Percentiles rank a stretch among this genome's conserved stretches.
phyloP scores from a whole-genome alignment of 2,888 invertebrate genomes.

The Falcaria lacertinaria region DNA sequence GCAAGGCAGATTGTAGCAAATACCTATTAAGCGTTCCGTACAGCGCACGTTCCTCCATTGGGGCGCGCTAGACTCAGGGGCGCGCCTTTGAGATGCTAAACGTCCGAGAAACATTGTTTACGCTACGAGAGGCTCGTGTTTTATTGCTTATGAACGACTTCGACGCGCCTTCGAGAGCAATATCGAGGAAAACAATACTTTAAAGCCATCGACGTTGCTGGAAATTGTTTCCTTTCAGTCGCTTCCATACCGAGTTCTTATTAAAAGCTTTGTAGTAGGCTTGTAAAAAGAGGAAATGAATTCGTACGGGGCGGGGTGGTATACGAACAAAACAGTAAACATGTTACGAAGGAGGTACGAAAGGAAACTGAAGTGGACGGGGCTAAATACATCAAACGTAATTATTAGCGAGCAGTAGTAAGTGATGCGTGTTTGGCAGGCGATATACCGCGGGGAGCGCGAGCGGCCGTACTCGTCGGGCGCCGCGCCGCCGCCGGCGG shows the following conservation, averaged over 20 bases:
- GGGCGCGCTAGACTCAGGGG: background rate
- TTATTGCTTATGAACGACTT: constrained; percentile 53
- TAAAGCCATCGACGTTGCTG: constrained; percentile 25
- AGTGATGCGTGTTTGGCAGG: constrained; percentile 25
- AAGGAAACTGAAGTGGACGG: background rate
- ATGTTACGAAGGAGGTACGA: background rate
- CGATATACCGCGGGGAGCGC: constrained; percentile 79
- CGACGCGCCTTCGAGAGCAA: constrained; percentile 34
- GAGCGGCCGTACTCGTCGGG: constrained; percentile 79
- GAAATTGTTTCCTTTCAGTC: constrained; percentile 24
- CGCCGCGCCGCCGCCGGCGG: constrained; percentile 82
- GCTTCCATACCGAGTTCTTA: constrained; percentile 12
- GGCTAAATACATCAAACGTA: background rate
- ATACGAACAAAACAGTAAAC: background rate
- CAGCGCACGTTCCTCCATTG: background rate
- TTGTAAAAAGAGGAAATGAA: constrained; percentile 8
- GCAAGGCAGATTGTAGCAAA: constrained; percentile 5
- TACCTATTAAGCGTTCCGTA: constrained; percentile 14
- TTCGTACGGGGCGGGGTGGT: background rate
- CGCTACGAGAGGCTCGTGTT: constrained; percentile 37
- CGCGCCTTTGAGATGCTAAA: constrained; percentile 50
- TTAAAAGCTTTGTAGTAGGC: constrained; percentile 9
- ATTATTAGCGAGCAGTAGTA: background rate
- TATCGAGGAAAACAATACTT: constrained; percentile 44
- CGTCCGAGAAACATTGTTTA: constrained; percentile 48